Evolutionary conservation across 2,797 vertebrate species (phyloP), one percentile per base, ranked within the genome.

Genomic region (Melanotaenia boesemani): DNA sequence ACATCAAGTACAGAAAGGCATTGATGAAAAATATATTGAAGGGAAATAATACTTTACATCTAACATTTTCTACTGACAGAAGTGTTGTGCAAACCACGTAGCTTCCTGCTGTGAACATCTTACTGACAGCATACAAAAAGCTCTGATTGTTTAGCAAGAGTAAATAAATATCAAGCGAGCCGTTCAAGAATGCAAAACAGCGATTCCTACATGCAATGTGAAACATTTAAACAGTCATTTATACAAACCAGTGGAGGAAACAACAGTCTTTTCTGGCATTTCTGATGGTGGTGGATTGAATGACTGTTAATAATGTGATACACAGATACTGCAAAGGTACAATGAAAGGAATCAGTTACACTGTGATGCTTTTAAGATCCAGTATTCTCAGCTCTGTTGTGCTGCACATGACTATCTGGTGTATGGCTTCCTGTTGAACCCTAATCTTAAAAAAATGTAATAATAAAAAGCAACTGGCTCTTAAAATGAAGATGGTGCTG

Each of bases 201-300:
- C 5, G 22, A 4, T 24, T 34, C 32, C 13, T 4, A 5, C 52
- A 52, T 50, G 61, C 59, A 30, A 5, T 34, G 63, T 6, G 66
- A 62, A 63, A 65, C 65, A 15, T 48, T 54, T 37, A 46, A 18
- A 30, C 30, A 22, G 26, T 39, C 24, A 22, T 6, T 61, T 39
- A 34, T 20, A 30, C 7, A 58, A 54, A 37, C 44, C 20, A n/a
- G 6, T 26, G 32, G 34, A 65, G 60, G 37, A 10, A 44, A 55
- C 3, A n/a, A 41, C 37, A 18, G 36, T 5, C 41, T 30, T 26
- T 30, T 26, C 28, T n/a, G 16, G 48, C 26, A 26, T 74, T 56
- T 63, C 62, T 59, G 26, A 32, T 5, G 52, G 72, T 10, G 36
- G 41, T 56, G 57, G 1, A 66, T 76, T 44, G 70, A 59, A 69